phyloP scores from a whole-genome alignment of 30 jellyfish, hydroid and myxozoan genomes.

The Cassiopea xamachana region DNA sequence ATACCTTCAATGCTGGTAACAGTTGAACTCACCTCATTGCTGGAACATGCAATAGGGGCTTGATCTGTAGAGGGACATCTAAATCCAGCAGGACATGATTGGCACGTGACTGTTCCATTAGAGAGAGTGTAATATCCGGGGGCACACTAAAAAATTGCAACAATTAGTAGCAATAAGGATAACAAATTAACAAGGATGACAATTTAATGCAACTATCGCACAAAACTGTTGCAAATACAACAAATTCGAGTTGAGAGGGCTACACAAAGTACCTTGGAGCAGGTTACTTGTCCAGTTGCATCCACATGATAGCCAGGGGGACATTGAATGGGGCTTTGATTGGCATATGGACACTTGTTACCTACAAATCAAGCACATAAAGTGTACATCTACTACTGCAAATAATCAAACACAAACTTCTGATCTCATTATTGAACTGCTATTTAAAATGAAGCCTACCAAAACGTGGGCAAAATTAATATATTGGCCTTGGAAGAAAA shows the following conservation, averaged over 20 bases:
- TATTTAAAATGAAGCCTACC: too few relatives aligned
- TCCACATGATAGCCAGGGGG: slow-evolving; percentile 81
- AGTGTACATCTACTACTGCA: too few relatives aligned
- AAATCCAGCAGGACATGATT: slow-evolving; percentile 85
- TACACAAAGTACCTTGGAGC: slow-evolving; percentile 58
- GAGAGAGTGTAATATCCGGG: slow-evolving; percentile 77
- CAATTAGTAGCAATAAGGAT: background rate
- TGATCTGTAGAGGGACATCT: slow-evolving; percentile 89
- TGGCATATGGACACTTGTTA: slow-evolving; percentile 67
- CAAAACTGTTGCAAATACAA: too few relatives aligned
- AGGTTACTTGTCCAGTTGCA: slow-evolving; percentile 77
- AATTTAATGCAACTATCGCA: too few relatives aligned
- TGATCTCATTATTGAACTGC: too few relatives aligned
- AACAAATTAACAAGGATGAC: background rate
- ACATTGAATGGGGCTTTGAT: slow-evolving; percentile 68
- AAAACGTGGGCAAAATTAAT: too few relatives aligned
- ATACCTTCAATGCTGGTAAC: too few relatives aligned
- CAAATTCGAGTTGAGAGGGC: background rate
- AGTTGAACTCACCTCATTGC: slow-evolving; percentile 62
- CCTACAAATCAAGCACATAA: slow-evolving; percentile 34
- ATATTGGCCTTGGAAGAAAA: too few relatives aligned
- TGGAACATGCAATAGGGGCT: slow-evolving; percentile 78
- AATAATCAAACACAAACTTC: too few relatives aligned
- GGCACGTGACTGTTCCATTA: slow-evolving; percentile 73
- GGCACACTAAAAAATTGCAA: slow-evolving; percentile 67